Evolutionary conservation across 2,797 vertebrate genomes (phyloP), one percentile per base, ranked within the genome.

Genomic region (Aratinga solstitialis): DNA sequence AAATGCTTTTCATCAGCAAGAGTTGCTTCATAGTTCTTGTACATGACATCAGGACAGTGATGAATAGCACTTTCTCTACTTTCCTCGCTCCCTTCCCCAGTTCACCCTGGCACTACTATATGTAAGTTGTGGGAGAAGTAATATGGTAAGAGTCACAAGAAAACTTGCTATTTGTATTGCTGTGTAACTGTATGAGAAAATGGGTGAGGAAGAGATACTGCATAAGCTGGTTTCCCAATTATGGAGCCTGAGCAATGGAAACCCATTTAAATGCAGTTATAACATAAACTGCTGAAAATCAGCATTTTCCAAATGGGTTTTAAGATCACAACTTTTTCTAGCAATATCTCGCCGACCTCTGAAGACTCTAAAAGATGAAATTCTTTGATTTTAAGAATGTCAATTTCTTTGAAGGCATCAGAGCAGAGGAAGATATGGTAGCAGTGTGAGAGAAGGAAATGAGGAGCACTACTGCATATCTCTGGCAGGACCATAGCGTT

Each of bases 381-480:
- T n/a, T 27, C 13, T 32, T 22, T 40, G 15, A 58, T 83, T 82
- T 67, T 30, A 54, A 30, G 50, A 11, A 48, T 51, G 16, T 16
- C 30, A 9, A 7, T 76, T 92, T 23, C 45, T 43, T 4, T 17
- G 22, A 83, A 62, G 22, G 9, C 8, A 21, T 68, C 13, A 48
- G 45, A 78, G 32, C 23, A 74, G 36, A 69, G 27, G 48, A 71
- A 43, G 23, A 45, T 26, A 26, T 0, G 0, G 1, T 51, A 20
- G 18, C 1, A 1, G 29, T 34, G 26, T 40, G 27, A 42, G 18
- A 87, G n/a, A 45, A 23, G 16, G 30, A 75, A 27, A 20, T 12
- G n/a, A 22, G 8, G 17, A 65, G 7, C 1, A 2, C 7, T 66
- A 30, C 24, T 63, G 26, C 18, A 6, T 27, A 8, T 59, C 47